Evolutionary conservation across 2,888 invertebrate species (phyloP), one percentile per base, ranked within the genome.

Genomic region (Catocala nupta): DNA sequence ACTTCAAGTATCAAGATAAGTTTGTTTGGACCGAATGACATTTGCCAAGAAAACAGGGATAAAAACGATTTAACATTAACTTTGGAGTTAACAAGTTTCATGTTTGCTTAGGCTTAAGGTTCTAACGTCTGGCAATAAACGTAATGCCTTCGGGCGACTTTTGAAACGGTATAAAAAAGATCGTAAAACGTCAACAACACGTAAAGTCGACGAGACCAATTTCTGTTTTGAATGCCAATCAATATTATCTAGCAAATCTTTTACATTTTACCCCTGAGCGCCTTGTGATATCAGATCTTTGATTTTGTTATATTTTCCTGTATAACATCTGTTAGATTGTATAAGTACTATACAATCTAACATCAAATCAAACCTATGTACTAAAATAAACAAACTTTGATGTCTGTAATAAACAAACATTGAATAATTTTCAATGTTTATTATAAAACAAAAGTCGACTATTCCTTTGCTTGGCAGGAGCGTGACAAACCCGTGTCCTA

Each of bases 21-120:
- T 86, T 84, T 81, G 77, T 82, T 82, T 78, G 79, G 81, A 82
- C 81, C 80, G 80, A 83, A 80, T 76, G 73, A 81, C 79, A 77
- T 78, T 81, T 78, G 71, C 80, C 59, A 58, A 71, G 64, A 54
- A 68, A 78, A 76, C 67, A 61, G 52, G 59, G 69, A 74, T 70
- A 70, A 71, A 68, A 76, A 75, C 72, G 65, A 75, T 77, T 81
- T 75, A 73, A 75, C 74, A 71, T 71, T 74, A 71, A 75, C 71
- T 68, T 70, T 66, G 67, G 59, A 66, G 61, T 60, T 62, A 57
- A 65, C 55, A 62, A 53, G 56, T 47, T 59, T 58, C 53, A 49
- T 68, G 65, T 70, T 74, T 74, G 61, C 52, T 67, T 55, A 67
- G 69, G 65, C 49, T 59, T 55, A 33, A 57, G 63, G 48, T 11